A percentile compares a stretch with the other conserved stretches of the same genome.
Conservation (phyloP, 2,113 vertebrate species). For the Cyprinus carpio region DNA sequence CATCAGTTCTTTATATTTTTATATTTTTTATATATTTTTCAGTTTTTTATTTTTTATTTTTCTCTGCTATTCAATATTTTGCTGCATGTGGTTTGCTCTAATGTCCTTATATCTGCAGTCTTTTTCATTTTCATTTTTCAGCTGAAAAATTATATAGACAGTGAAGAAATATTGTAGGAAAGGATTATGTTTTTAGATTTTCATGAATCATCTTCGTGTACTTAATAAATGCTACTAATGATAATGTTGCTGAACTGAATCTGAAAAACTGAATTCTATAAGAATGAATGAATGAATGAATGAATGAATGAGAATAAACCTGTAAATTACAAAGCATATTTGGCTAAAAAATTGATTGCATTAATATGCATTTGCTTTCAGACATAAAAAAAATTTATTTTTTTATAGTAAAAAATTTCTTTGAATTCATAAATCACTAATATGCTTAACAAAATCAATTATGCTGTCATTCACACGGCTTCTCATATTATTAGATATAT, state of each 20-base stretch:
- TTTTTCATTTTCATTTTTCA: background rate
- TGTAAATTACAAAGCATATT: background rate
- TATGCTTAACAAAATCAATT: background rate
- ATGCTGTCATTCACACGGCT: background rate
- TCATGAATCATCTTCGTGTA: background rate
- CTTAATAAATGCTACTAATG: background rate
- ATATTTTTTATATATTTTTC: too few relatives aligned
- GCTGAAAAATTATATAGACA: background rate
- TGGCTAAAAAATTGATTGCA: background rate
- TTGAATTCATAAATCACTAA: background rate
- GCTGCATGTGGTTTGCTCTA: background rate
- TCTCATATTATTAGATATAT: constrained; percentile 79
- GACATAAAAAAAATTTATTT: too few relatives aligned
- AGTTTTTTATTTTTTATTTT: too few relatives aligned
- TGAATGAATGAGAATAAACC: background rate
- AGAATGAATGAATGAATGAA: too few relatives aligned
- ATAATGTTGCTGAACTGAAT: background rate
- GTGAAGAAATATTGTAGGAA: background rate
- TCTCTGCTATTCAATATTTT: background rate
- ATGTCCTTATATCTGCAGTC: background rate
- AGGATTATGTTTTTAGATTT: background rate
- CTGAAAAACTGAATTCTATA: background rate
- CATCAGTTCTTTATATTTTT: background rate
- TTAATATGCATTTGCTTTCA: background rate
- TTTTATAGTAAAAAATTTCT: background rate